Evolutionary conservation across 2,888 invertebrate genomes (phyloP).

Genomic region (Drosophila formosana): DNA sequence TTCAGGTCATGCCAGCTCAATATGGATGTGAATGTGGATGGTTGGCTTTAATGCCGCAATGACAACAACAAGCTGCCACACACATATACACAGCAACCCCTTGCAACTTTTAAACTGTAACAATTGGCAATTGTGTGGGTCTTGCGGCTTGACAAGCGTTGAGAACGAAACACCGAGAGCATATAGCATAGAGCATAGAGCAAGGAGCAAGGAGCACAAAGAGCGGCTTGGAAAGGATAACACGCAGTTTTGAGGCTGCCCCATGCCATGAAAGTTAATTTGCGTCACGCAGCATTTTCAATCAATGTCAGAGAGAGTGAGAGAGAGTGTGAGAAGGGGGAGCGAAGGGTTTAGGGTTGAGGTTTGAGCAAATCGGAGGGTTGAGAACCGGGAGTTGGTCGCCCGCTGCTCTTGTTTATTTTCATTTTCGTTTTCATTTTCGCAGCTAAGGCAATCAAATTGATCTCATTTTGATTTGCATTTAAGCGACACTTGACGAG

Average conservation of each 20-base stretch:
- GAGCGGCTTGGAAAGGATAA: constrained; percentile 67
- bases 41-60: constrained; percentile 67
- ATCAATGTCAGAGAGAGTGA: constrained; percentile 67
- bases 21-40: constrained; percentile 27
- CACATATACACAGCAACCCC: constrained; percentile 35
- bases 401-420: constrained; percentile 77
- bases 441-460: constrained; percentile 65
- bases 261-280: constrained; percentile 76
- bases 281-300: constrained; percentile 80
- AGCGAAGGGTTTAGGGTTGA: constrained; percentile 40
- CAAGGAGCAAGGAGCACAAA: constrained; percentile 21
- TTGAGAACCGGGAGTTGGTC: constrained; percentile 25
- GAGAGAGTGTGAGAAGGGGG: constrained; percentile 10
- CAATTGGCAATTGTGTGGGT: constrained; percentile 80
- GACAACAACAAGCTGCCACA: constrained; percentile 76
- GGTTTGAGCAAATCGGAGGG: not conserved
- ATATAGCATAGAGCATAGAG: not conserved
- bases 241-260: constrained; percentile 69
- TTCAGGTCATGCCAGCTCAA: constrained; percentile 57
- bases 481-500: constrained; percentile 74
- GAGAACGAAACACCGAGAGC: not conserved
- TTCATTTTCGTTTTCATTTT: constrained; percentile 43
- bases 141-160: constrained; percentile 70
- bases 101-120: constrained; percentile 71
- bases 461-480: constrained; percentile 77